Conservation (phyloP, 2,888 invertebrate genomes). For the Hartigia nigra region DNA sequence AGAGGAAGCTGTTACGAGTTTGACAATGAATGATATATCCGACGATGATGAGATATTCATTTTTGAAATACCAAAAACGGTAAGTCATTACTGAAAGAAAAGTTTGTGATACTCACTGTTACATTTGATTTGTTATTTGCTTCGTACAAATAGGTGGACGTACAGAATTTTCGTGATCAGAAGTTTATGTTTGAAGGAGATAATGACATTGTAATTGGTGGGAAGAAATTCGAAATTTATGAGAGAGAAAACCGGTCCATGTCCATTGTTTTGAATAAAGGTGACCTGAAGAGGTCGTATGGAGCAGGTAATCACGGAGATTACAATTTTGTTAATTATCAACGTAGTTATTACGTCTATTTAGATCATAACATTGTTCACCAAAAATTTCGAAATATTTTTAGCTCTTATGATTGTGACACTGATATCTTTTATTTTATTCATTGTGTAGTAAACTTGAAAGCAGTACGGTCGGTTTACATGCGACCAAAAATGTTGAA, state of each 20-base stretch:
- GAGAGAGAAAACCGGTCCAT: conserved; percentile 21
- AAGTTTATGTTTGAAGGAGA: conserved; percentile 23
- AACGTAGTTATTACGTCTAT: too few species aligned
- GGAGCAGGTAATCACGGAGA: conserved; percentile 37
- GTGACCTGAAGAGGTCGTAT: conserved; percentile 26
- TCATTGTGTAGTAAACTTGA: conserved; percentile 28
- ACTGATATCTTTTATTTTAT: background rate
- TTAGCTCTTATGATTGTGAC: background rate
- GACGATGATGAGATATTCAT: conserved; percentile 42
- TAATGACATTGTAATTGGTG: conserved; percentile 34
- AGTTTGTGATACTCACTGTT: background rate
- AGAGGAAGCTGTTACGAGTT: conserved; percentile 15
- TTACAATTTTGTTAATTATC: too few species aligned
- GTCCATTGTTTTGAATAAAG: conserved; percentile 35
- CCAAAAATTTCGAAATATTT: background rate
- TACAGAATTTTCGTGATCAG: conserved; percentile 27
- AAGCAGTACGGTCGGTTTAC: conserved; percentile 25
- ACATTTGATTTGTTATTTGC: background rate
- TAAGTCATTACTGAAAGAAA: conserved; percentile 19
- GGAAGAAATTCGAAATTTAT: conserved; percentile 28
- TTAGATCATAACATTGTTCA: too few species aligned
- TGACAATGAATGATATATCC: conserved; percentile 26
- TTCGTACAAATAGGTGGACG: conserved; percentile 8
- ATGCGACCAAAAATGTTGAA: conserved; percentile 20
- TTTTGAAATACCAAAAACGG: conserved; percentile 41